Evolutionary conservation across 1,140 invertebrate genomes (phyloP).

Genomic region (Colletes latitarsis): DNA sequence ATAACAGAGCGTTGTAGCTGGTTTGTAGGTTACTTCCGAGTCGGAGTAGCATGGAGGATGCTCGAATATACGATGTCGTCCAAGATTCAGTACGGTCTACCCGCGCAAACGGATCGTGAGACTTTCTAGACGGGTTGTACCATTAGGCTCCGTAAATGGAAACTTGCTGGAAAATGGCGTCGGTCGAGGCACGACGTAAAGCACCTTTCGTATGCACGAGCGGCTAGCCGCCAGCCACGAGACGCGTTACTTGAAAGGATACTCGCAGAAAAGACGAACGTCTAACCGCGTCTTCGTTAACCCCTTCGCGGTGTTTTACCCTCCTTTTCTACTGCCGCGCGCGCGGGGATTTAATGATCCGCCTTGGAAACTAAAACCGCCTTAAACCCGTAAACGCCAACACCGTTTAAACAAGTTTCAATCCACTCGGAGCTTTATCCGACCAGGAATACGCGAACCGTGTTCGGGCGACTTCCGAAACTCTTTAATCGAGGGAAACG

Average conservation of each 20-base stretch:
- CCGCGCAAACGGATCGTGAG: conserved; percentile 4
- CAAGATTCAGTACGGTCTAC: background rate
- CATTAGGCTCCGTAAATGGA: conserved; percentile 67
- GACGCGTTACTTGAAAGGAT: conserved; percentile 11
- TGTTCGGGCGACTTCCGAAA: background rate
- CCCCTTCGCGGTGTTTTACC: conserved; percentile 7
- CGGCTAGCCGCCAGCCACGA: conserved; percentile 12
- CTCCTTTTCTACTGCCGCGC: background rate
- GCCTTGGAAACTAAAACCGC: background rate
- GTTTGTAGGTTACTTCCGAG: no score
- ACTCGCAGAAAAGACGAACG: conserved; percentile 47
- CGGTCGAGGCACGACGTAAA: conserved; percentile 44
- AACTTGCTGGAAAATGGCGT: conserved; percentile 67
- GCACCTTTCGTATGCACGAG: conserved; percentile 56
- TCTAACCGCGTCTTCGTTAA: conserved; percentile 47
- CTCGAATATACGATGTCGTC: background rate
- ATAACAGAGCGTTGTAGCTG: no score
- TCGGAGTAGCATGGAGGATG: no score
- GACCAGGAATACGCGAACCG: no score
- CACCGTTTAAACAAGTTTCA: conserved; percentile 6
- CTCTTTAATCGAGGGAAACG: background rate
- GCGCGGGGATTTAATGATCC: background rate
- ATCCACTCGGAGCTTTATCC: background rate
- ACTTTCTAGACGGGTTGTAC: conserved; percentile 64
- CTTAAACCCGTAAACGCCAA: background rate